Evolutionary conservation across 2,888 invertebrate species (phyloP), one percentile per base, ranked within the genome.

Genomic region (Drosophila kanekoi): DNA sequence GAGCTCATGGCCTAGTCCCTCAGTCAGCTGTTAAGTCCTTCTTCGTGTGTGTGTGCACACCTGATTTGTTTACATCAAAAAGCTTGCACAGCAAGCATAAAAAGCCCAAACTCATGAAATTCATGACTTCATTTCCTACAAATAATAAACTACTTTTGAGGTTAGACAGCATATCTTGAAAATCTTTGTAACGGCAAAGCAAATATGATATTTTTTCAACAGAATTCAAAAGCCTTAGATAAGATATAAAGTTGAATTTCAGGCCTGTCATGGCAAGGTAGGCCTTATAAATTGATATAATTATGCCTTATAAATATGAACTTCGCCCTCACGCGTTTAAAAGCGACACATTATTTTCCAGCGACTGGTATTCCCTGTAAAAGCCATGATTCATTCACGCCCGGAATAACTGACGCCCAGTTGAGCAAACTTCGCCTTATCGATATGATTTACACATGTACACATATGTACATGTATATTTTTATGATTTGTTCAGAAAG

Each of bases 11-110:
- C 28, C 54, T 13, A 41, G 59, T 60, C 51, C 47, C 40, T 54
- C 20, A 13, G 32, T 58, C 56, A 73, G 77, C 71, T 71, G 72
- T 57, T 60, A n/a, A 6, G 9, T 53, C n/a, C 44, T 37, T 20
- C 13, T 11, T n/a, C 6, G 20, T n/a, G 6, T 20, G 14, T n/a
- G 38, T 40, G 33, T 32, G 45, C 14, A 35, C 52, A 11, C 16
- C 28, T 41, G 16, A 28, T 48, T 64, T 76, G 59, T 70, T 76
- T 76, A 73, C 73, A 57, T 43, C 5, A n/a, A 51, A 60, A 57
- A 74, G 58, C 53, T 72, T 51, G 37, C 16, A 16, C 1, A 41
- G 38, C 18, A 33, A 41, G 18, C 41, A 32, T 32, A 41, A 47
- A 51, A 56, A 51, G 48, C 53, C 16, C 11, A 32, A 35, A 10